Evolutionary conservation across 1,140 invertebrate species (phyloP), one percentile per base, ranked within the genome.

Genomic region (Drosophila asahinai): DNA sequence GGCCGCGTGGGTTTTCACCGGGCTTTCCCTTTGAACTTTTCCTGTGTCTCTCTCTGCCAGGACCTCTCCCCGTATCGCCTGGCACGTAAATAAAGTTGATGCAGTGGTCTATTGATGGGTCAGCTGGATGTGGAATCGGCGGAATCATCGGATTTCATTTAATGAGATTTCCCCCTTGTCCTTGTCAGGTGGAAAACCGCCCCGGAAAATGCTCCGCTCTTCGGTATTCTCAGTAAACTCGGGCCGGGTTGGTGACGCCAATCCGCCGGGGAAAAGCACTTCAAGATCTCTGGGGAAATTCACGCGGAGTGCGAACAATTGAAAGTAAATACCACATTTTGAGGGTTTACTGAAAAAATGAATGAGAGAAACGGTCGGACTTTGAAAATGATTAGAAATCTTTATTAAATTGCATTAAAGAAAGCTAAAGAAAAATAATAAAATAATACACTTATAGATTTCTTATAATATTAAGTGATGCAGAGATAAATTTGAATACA

Each of bases 61-160:
- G 27, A 51, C 30, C 30, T 62, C 60, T 71, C 3, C 17, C 51
- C 63, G 36, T 36, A 33, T 36, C 25, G 45, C 43, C 54, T 55
- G 55, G 57, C 30, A 47, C 51, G 73, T 64, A 76, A 65, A 76
- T 65, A 65, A 57, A 64, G 59, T 75, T 74, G 72, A 61, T 61
- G 58, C 57, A 36, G 40, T 57, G 48, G 61, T 77, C 75, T 60
- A 77, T 77, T 59, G 75, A 48, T 71, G 49, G 67, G 73, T 60
- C 55, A 70, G 63, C 54, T 70, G 27, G 22, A 70, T 45, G 27
- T 30, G 49, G 54, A 22, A 55, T 48, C 19, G 30, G 6, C 30
- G 65, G 49, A n/a, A 60, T 71, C 74, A 77, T 77, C 57, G 75
- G 74, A 77, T 77, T 77, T 68, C 75, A 45, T 77, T 77, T 77